phyloP scores from a whole-genome alignment of 2,797 vertebrate genomes.

The Melanogrammus aeglefinus region DNA sequence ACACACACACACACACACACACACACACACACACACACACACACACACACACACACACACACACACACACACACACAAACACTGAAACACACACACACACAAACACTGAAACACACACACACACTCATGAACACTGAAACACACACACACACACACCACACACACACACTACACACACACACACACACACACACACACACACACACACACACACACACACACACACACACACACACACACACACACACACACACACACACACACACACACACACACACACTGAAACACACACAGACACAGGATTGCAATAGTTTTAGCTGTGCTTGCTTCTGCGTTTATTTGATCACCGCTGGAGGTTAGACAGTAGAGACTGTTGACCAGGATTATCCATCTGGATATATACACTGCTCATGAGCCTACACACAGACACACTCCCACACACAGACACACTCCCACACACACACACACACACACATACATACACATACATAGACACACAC shows the following conservation, averaged over 20 bases:
- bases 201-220: not conserved
- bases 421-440: too few relatives aligned
- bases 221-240: not conserved
- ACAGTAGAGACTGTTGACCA: too few relatives aligned
- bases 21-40: not conserved
- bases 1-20: not conserved
- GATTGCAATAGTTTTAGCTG: not conserved
- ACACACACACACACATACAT: not conserved
- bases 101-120: too few relatives aligned
- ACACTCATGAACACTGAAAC: too few relatives aligned
- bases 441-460: too few relatives aligned
- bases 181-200: not conserved
- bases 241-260: not conserved
- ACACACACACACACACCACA: too few relatives aligned
- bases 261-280: not conserved
- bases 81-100: too few relatives aligned
- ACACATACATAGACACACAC: not conserved
- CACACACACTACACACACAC: not conserved
- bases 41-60: too few relatives aligned
- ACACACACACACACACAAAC: too few relatives aligned
- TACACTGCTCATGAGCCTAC: too few relatives aligned
- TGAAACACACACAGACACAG: not conserved
- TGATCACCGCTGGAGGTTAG: too few relatives aligned
- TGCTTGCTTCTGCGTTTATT: not conserved
- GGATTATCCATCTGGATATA: too few relatives aligned